phyloP scores from a whole-genome alignment of 2,113 vertebrate species.

The Pipra filicauda region DNA sequence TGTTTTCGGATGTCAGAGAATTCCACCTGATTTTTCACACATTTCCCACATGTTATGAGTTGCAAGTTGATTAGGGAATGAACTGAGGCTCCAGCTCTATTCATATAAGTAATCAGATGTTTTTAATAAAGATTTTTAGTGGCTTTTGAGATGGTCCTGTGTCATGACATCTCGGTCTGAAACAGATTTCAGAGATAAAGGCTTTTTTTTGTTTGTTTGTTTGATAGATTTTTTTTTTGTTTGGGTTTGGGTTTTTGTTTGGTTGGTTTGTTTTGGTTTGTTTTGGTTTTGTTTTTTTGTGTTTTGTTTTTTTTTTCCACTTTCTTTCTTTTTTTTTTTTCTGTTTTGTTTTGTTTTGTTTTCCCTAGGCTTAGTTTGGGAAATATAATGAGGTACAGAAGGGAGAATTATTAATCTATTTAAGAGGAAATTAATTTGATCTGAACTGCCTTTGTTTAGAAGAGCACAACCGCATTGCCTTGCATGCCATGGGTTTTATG shows the following conservation, averaged over 20 bases:
- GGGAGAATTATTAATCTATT: neutral
- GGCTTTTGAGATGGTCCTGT: neutral
- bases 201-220: rapidly evolving
- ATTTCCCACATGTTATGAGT: neutral
- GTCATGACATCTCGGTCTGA: neutral
- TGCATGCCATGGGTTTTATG: slow-evolving; percentile 26
- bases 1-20: neutral
- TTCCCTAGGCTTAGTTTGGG: neutral
- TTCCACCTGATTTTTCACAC: neutral
- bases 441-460: neutral
- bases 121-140: neutral
- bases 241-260: rapidly evolving
- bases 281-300: too few species aligned
- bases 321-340: neutral
- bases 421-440: slow-evolving; percentile 59
- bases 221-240: too few species aligned
- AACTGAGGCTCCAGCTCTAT: neutral
- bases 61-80: neutral
- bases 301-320: too few species aligned
- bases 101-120: neutral
- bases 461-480: neutral
- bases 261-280: neutral
- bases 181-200: neutral
- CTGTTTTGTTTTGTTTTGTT: neutral
- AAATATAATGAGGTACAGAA: neutral